Conservation (phyloP, 2,888 invertebrate genomes). For the Dasysyrphus albostriatus region DNA sequence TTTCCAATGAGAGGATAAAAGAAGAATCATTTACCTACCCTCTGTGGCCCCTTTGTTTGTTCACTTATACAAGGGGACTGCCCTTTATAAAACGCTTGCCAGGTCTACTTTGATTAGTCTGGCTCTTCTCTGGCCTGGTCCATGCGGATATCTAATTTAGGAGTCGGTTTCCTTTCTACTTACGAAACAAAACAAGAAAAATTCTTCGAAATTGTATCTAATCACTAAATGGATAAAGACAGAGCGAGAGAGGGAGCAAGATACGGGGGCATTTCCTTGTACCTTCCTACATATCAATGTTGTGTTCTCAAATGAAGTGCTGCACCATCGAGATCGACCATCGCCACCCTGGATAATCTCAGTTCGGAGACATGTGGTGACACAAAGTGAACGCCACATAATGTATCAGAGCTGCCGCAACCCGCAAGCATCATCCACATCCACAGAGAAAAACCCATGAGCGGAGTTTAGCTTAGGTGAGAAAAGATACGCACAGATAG, state of each 20-base stretch:
- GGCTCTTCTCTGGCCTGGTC: constrained; percentile 54
- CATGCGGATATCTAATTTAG: constrained; percentile 72
- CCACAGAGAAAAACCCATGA: constrained; percentile 19
- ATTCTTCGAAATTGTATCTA: constrained; percentile 40
- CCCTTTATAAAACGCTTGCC: constrained; percentile 20
- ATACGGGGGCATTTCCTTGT: constrained; percentile 42
- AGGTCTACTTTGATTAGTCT: constrained; percentile 51
- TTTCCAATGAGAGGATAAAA: constrained; percentile 46
- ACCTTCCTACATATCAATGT: background rate
- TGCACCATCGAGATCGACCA: constrained; percentile 22
- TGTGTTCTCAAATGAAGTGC: constrained; percentile 26
- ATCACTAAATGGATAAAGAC: background rate
- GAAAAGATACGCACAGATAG: constrained; percentile 63
- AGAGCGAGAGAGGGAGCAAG: background rate
- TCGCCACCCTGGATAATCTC: constrained; percentile 57
- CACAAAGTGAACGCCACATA: constrained; percentile 52
- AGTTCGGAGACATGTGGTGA: constrained; percentile 36
- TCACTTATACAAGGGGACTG: constrained; percentile 17
- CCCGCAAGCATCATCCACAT: background rate
- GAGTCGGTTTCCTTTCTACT: constrained; percentile 71
- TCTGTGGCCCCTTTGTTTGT: background rate
- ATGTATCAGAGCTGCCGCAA: constrained; percentile 32
- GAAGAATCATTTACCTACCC: constrained; percentile 45
- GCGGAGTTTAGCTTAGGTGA: constrained; percentile 50
- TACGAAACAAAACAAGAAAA: constrained; percentile 31